Evolutionary conservation across 2,888 invertebrate species (phyloP).

Genomic region (Taenaris catops): DNA sequence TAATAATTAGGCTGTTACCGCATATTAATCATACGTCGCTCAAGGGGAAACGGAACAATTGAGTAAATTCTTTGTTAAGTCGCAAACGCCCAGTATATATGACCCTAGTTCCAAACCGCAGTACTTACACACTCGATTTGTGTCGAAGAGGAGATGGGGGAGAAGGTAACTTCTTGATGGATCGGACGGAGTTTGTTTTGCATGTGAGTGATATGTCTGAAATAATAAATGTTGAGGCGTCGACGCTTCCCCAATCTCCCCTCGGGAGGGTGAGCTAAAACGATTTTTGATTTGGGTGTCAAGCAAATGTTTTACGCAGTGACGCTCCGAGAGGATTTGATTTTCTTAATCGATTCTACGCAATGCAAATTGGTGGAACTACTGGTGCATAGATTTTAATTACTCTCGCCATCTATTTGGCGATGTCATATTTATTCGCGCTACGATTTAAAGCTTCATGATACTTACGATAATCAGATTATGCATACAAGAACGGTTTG

Average conservation of each 20-base stretch:
- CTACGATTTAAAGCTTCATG: slow-evolving; percentile 62
- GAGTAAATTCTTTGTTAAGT: slow-evolving; percentile 19
- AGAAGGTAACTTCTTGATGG: slow-evolving; percentile 74
- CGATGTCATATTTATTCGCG: slow-evolving; percentile 33
- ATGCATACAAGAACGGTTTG: slow-evolving; percentile 75
- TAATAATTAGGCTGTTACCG: slow-evolving; percentile 17
- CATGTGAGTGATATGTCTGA: slow-evolving; percentile 80
- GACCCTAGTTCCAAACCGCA: slow-evolving; percentile 43
- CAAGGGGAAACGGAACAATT: slow-evolving; percentile 12
- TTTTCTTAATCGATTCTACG: slow-evolving; percentile 75
- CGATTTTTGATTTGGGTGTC: slow-evolving; percentile 81
- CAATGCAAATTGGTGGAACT: slow-evolving; percentile 48
- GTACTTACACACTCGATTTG: slow-evolving; percentile 78
- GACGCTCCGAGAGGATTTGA: slow-evolving; percentile 71
- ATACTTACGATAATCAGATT: slow-evolving; percentile 76
- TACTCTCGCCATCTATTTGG: slow-evolving; percentile 5
- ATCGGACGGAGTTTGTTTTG: slow-evolving; percentile 79
- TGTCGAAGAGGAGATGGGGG: slow-evolving; percentile 40
- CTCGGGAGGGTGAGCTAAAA: slow-evolving; percentile 70
- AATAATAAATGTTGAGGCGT: slow-evolving; percentile 80
- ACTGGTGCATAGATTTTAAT: slow-evolving; percentile 20
- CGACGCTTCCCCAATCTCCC: slow-evolving; percentile 66
- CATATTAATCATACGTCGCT: slow-evolving; percentile 22
- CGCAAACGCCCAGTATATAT: slow-evolving; percentile 15
- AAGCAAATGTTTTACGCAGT: slow-evolving; percentile 77